A percentile compares a stretch with the other conserved stretches of the same genome.
Evolutionary conservation across 2,113 vertebrate species (phyloP).

Genomic region (Cyphomyrus discorhynchus): DNA sequence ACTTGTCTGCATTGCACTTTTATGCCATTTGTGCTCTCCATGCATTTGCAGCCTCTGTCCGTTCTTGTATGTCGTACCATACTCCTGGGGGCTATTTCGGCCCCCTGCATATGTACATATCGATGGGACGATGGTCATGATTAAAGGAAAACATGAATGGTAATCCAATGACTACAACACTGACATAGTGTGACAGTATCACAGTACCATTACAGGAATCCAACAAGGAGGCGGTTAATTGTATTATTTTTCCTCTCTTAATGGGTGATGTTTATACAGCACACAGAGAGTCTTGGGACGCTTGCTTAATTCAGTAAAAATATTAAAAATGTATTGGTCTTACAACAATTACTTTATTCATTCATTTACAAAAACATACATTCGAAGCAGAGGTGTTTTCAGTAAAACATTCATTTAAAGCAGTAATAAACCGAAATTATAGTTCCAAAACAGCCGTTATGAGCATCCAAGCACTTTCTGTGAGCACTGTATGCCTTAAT

Average conservation of each 20-base stretch:
- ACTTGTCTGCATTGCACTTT: background rate
- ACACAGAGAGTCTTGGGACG: background rate
- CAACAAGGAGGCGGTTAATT: background rate
- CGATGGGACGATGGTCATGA: background rate
- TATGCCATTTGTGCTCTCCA: background rate
- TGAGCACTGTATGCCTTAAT: background rate
- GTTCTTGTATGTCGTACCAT: background rate
- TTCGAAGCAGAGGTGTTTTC: background rate
- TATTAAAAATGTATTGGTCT: background rate
- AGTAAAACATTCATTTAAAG: background rate
- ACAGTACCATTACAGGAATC: background rate
- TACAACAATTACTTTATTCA: background rate
- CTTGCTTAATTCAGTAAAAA: background rate
- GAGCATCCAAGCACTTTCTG: background rate
- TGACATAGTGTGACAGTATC: background rate
- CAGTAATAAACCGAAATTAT: background rate
- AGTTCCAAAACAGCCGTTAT: background rate
- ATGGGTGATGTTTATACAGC: background rate
- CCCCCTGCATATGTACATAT: background rate
- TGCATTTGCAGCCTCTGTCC: background rate
- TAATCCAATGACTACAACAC: background rate
- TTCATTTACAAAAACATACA: background rate
- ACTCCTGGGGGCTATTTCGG: background rate
- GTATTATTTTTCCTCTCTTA: background rate
- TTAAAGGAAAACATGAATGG: background rate